These are phyloP conservation scores for Oncorhynchus nerka DNA, from an alignment of 2,113 vertebrate species.

Conservation along the genomic window DNA sequence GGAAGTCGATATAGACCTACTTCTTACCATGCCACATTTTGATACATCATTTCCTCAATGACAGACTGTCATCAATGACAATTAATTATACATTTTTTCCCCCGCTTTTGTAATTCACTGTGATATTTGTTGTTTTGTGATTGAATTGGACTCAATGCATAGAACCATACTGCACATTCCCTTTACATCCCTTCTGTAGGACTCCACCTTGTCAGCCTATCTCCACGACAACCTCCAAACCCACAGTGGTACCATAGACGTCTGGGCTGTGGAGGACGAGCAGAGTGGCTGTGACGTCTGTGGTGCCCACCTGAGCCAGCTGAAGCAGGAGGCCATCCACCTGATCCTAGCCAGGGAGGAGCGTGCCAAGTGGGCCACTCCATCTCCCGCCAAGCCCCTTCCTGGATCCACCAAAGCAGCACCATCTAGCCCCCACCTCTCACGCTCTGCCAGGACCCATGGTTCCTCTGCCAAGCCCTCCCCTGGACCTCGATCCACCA, in stretches of 20 bases:
- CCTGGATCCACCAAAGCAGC: constrained; percentile 34
- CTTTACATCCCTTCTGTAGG: constrained; percentile 37
- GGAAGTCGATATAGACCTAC: too few species aligned
- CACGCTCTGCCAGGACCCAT: constrained; percentile 35
- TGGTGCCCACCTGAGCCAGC: constrained; percentile 84
- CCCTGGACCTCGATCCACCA: constrained; percentile 33
- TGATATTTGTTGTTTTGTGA: not conserved
- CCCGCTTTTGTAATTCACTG: not conserved
- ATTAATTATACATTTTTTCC: not conserved
- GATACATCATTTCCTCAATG: too few species aligned
- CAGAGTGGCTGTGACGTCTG: constrained; percentile 88
- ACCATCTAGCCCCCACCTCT: not conserved
- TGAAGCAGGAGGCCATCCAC: constrained; percentile 93
- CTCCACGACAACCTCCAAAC: constrained; percentile 90
- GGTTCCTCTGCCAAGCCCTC: constrained; percentile 50
- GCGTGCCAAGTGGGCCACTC: constrained; percentile 48
- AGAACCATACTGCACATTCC: not conserved
- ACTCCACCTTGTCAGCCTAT: constrained; percentile 58
- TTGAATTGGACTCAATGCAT: not conserved
- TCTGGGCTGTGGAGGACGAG: constrained; percentile 83
- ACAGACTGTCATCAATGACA: too few species aligned
- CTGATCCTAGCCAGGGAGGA: constrained; percentile 81
- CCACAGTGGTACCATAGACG: constrained; percentile 81
- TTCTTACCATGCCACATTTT: too few species aligned
- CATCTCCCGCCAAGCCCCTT: constrained; percentile 47